These are phyloP conservation scores for Podabrus alpinus DNA, from an alignment of 2,888 invertebrate genomes.

Conservation along the genomic window DNA sequence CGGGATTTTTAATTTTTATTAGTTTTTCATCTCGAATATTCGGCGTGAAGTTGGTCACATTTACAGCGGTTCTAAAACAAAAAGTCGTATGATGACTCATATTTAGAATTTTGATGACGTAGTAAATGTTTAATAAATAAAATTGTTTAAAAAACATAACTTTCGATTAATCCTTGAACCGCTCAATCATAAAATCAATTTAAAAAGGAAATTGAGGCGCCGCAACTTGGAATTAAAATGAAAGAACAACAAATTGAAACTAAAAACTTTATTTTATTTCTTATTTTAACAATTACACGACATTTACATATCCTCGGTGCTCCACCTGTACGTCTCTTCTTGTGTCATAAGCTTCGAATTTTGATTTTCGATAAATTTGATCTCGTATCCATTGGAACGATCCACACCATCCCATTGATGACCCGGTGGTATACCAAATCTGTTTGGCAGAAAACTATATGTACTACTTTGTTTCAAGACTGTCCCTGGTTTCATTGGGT, in stretches of 20 bases:
- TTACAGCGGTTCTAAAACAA: background rate
- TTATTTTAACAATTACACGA: background rate
- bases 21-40: background rate
- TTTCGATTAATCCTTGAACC: background rate
- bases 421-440: constrained; percentile 90
- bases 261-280: background rate
- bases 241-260: background rate
- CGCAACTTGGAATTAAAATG: too few species aligned
- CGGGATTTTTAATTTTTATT: background rate
- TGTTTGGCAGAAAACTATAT: constrained; percentile 88
- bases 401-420: constrained; percentile 99
- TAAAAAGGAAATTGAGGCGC: background rate
- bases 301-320: constrained; percentile 86
- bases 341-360: constrained; percentile 75
- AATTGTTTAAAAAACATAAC: background rate
- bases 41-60: background rate
- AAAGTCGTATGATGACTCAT: background rate
- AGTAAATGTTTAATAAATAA: background rate
- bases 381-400: constrained; percentile 95
- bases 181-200: too few species aligned
- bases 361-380: constrained; percentile 79
- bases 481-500: constrained; percentile 62
- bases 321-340: constrained; percentile 93
- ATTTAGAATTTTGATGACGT: background rate
- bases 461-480: constrained; percentile 71